phyloP scores from a whole-genome alignment of 2,888 invertebrate genomes.

The Drosophila multiciliata region DNA sequence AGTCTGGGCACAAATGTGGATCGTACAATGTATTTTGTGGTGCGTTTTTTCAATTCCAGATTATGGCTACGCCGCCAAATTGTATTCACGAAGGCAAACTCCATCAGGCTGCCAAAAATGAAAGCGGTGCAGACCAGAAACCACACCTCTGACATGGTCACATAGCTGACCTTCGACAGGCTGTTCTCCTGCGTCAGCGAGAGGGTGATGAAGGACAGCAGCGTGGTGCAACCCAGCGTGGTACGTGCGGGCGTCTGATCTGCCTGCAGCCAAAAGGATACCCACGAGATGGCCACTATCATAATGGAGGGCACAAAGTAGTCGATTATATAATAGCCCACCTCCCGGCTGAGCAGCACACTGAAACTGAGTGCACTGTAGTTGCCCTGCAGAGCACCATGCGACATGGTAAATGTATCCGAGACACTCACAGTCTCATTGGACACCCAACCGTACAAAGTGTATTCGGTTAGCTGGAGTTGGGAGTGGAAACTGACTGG shows the following conservation, averaged over 20 bases:
- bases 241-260: constrained; percentile 94
- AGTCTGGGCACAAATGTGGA: constrained; percentile 92
- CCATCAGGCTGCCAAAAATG: constrained; percentile 93
- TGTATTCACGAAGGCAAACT: constrained; percentile 95
- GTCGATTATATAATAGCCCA: constrained; percentile 94
- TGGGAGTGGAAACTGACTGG: constrained; percentile 91
- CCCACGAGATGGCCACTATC: constrained; percentile 94
- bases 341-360: constrained; percentile 91
- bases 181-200: constrained; percentile 93
- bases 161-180: constrained; percentile 94
- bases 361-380: constrained; percentile 92
- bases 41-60: constrained; percentile 85
- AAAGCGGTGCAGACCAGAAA: constrained; percentile 93
- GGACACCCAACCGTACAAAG: constrained; percentile 89
- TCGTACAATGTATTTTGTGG: constrained; percentile 93
- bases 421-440: constrained; percentile 89
- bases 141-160: constrained; percentile 96
- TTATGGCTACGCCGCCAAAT: constrained; percentile 91
- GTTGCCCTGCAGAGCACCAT: constrained; percentile 92
- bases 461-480: constrained; percentile 92
- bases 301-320: constrained; percentile 95
- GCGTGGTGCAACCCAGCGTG: constrained; percentile 92
- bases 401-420: constrained; percentile 88
- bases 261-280: constrained; percentile 95
- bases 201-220: constrained; percentile 94